Conservation (phyloP, 2,888 invertebrate species). For the Polydesmus complanatus region DNA sequence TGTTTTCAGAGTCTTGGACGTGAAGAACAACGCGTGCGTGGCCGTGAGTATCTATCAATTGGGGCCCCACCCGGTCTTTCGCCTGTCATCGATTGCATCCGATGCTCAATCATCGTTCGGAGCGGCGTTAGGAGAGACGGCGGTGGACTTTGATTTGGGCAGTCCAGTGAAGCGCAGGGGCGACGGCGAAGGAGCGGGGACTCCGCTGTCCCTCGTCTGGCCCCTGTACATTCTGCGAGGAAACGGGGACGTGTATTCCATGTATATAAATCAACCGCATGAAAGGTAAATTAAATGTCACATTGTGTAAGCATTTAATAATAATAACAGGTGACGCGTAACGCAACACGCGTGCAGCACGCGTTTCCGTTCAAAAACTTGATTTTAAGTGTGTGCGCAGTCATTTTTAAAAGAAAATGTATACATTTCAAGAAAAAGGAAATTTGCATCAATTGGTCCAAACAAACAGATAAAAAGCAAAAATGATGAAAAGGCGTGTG, state of each 20-base stretch:
- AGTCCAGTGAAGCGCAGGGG: slow-evolving; percentile 31
- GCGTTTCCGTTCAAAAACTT: not conserved
- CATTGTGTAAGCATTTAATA: no score
- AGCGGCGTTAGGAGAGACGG: slow-evolving; percentile 61
- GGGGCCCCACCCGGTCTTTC: slow-evolving; percentile 17
- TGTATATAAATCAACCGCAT: slow-evolving; percentile 4
- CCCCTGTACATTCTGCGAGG: slow-evolving; percentile 66
- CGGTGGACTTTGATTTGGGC: slow-evolving; percentile 73
- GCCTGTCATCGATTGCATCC: slow-evolving; percentile 7
- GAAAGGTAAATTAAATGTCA: slow-evolving; percentile 1
- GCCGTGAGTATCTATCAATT: slow-evolving; percentile 24
- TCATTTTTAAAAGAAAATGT: not conserved
- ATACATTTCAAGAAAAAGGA: not conserved
- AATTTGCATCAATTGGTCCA: not conserved
- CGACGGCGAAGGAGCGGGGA: slow-evolving; percentile 16
- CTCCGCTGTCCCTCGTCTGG: slow-evolving; percentile 37
- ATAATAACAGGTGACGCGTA: no score
- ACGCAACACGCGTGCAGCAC: no score
- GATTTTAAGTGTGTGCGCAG: not conserved
- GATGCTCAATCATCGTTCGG: slow-evolving; percentile 19
- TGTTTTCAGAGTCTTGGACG: no score
- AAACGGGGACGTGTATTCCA: slow-evolving; percentile 61
- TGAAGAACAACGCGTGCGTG: no score
- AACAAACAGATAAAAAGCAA: not conserved
- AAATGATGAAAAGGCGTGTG: not conserved